Percentiles rank a stretch among this genome's conserved stretches.
These are phyloP conservation scores for Hylaeus anthracinus DNA, from an alignment of 1,140 invertebrate species.

Conservation along the genomic window DNA sequence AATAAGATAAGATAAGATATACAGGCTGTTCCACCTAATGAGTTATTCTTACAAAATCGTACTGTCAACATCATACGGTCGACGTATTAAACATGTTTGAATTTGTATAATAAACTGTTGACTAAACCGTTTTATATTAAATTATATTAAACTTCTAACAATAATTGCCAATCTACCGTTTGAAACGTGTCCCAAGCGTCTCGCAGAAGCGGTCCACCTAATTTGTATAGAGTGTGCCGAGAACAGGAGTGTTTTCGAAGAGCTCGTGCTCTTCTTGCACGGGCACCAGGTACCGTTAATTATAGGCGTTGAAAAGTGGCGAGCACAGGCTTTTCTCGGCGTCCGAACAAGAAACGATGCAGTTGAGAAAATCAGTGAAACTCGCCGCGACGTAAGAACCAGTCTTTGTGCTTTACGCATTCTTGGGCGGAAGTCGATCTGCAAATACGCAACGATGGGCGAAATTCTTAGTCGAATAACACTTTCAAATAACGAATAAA, in stretches of 20 bases:
- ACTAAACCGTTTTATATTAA: no score
- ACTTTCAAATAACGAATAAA: no score
- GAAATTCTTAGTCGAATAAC: no score
- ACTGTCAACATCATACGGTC: no score
- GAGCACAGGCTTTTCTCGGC: background rate
- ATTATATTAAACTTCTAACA: no score
- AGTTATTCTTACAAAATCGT: no score
- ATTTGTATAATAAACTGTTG: no score
- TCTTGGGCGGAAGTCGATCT: background rate
- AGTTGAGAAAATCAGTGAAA: constrained; percentile 9
- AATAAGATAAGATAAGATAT: no score
- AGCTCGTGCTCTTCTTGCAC: background rate
- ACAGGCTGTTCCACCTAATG: no score
- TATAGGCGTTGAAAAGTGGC: background rate
- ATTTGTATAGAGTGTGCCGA: no score
- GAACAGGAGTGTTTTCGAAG: background rate
- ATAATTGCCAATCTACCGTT: no score
- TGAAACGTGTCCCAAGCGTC: background rate
- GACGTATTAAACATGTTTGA: no score
- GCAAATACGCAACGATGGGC: background rate
- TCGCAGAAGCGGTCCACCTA: background rate
- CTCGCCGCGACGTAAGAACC: background rate
- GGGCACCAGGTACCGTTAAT: background rate
- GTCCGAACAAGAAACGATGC: constrained; percentile 4
- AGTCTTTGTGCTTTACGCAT: background rate